A percentile compares a stretch with the other conserved stretches of the same genome.
Evolutionary conservation across 2,113 vertebrate genomes (phyloP).

Genomic region (Conger conger): DNA sequence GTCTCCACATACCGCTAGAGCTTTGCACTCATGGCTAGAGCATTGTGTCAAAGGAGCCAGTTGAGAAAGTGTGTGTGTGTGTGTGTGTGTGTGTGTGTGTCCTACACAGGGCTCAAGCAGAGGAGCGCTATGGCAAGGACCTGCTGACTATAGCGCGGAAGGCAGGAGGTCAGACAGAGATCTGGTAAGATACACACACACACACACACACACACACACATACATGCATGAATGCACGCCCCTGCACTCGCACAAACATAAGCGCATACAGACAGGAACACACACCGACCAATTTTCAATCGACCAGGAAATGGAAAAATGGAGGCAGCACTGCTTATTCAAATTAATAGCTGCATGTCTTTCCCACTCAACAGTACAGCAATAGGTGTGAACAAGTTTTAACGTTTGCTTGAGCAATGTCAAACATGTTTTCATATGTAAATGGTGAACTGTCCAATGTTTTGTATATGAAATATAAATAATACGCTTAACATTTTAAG

Average conservation of each 20-base stretch:
- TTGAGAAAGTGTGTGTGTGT: slow-evolving; percentile 1
- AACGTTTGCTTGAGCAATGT: not conserved
- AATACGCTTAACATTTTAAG: no score
- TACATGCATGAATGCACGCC: not conserved
- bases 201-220: not conserved
- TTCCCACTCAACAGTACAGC: not conserved
- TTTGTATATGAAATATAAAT: not conserved
- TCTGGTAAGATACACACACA: slow-evolving; percentile 75
- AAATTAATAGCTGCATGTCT: not conserved
- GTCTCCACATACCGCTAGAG: no score
- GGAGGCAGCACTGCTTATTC: not conserved
- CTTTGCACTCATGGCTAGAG: no score
- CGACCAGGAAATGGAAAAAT: not conserved
- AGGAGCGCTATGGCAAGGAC: slow-evolving; percentile 92
- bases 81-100: slow-evolving; percentile 11
- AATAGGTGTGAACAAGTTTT: not conserved
- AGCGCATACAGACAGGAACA: not conserved
- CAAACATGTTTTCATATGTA: not conserved
- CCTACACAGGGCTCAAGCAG: slow-evolving; percentile 79
- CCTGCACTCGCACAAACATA: not conserved
- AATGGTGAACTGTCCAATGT: not conserved
- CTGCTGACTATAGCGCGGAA: slow-evolving; percentile 85
- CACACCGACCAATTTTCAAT: not conserved
- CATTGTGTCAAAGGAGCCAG: not conserved
- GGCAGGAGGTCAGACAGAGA: slow-evolving; percentile 83